Evolutionary conservation across 1,140 invertebrate species (phyloP).

Genomic region (Aphis craccivora): DNA sequence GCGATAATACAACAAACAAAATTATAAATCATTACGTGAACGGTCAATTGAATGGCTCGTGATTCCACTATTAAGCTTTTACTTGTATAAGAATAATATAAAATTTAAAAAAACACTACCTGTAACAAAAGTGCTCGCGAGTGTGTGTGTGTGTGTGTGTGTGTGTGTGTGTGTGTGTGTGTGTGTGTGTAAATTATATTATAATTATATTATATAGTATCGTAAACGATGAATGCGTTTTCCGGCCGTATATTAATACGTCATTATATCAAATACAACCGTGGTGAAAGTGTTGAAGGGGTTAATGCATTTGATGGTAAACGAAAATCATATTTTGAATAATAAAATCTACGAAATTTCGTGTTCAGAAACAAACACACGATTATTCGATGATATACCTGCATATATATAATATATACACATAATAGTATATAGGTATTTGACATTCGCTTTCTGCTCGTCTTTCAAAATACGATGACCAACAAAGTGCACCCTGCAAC

Average conservation of each 20-base stretch:
- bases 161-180: neutral
- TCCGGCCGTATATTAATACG: conserved; percentile 16
- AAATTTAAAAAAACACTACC: neutral
- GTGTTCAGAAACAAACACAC: neutral
- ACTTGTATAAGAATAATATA: neutral
- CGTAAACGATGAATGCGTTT: conserved; percentile 28
- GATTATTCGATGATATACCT: neutral
- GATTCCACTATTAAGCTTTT: conserved; percentile 45
- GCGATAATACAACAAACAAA: neutral
- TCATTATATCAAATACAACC: neutral
- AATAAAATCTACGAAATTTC: neutral
- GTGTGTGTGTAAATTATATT: neutral
- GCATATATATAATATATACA: too few species aligned
- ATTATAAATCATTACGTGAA: conserved; percentile 34
- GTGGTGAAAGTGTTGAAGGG: conserved; percentile 32
- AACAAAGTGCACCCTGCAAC: neutral
- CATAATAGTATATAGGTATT: neutral
- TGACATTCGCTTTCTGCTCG: neutral
- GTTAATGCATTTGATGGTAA: neutral
- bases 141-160: neutral
- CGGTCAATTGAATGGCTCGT: conserved; percentile 46
- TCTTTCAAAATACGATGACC: neutral
- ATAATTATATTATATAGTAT: neutral
- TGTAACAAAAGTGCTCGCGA: conserved; percentile 14
- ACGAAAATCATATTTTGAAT: neutral